phyloP scores from a whole-genome alignment of 2,797 vertebrate species.

The Thunnus albacares region DNA sequence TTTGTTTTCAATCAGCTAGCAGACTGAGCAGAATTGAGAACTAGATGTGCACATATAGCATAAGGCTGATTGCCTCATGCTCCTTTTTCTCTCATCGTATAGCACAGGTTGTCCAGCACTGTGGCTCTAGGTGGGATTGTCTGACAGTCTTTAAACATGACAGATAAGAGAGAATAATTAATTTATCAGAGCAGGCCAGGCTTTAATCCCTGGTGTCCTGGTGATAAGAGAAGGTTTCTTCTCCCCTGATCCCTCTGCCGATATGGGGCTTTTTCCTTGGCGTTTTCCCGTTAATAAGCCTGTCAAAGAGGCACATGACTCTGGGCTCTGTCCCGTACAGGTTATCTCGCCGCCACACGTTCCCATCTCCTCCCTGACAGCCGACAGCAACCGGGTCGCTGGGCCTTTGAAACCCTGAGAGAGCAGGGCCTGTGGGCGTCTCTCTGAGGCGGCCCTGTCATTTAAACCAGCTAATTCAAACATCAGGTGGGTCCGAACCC shows the following conservation, averaged over 20 bases:
- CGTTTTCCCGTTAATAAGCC: slow-evolving; percentile 87
- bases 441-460: slow-evolving; percentile 81
- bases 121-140: slow-evolving; percentile 72
- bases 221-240: slow-evolving; percentile 87
- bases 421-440: slow-evolving; percentile 67
- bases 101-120: slow-evolving; percentile 51
- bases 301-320: slow-evolving; percentile 82
- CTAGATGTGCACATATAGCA: slow-evolving; percentile 6
- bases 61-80: slow-evolving; percentile 23
- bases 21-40: slow-evolving; percentile 27
- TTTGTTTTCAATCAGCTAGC: slow-evolving; percentile 12
- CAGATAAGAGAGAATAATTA: slow-evolving; percentile 88
- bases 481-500: slow-evolving; percentile 68
- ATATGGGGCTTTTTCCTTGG: slow-evolving; percentile 80
- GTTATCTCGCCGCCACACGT: slow-evolving; percentile 86
- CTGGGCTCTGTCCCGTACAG: slow-evolving; percentile 76
- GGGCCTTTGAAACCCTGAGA: slow-evolving; percentile 81
- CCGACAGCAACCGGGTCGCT: slow-evolving; percentile 66
- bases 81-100: slow-evolving; percentile 45
- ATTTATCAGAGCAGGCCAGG: slow-evolving; percentile 85
- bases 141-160: slow-evolving; percentile 85
- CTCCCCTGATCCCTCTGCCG: slow-evolving; percentile 81
- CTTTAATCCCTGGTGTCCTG: slow-evolving; percentile 87
- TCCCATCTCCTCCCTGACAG: slow-evolving; percentile 81
- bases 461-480: slow-evolving; percentile 84